phyloP scores from a whole-genome alignment of 1,140 invertebrate genomes.

The Neodiprion virginianus region DNA sequence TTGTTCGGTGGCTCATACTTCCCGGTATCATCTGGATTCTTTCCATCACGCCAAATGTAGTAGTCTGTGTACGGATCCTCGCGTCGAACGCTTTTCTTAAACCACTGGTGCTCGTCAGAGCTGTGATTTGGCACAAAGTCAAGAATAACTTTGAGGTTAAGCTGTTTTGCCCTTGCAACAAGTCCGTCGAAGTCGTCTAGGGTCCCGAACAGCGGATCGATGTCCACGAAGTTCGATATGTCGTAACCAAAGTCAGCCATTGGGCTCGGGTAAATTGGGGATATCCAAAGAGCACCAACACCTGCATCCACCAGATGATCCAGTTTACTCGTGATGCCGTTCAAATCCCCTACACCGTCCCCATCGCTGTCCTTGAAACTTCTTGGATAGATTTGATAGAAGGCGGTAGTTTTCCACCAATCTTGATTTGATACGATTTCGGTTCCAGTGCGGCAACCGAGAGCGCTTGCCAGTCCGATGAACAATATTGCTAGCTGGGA shows the following conservation, averaged over 20 bases:
- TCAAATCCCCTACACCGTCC: constrained; percentile 80
- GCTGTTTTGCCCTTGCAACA: constrained; percentile 50
- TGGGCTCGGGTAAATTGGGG: constrained; percentile 65
- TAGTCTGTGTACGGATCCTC: constrained; percentile 68
- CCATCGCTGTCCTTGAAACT: constrained; percentile 81
- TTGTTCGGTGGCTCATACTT: constrained; percentile 24
- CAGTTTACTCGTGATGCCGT: constrained; percentile 64
- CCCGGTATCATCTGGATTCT: constrained; percentile 30
- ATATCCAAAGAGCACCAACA: constrained; percentile 71
- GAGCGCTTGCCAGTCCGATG: neutral
- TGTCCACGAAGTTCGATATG: constrained; percentile 68
- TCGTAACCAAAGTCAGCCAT: constrained; percentile 73
- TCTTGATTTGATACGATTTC: constrained; percentile 33
- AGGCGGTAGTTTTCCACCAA: constrained; percentile 77
- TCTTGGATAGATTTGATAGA: constrained; percentile 83
- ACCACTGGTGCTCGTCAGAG: constrained; percentile 73
- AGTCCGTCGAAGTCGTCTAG: constrained; percentile 68
- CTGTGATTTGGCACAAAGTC: constrained; percentile 83
- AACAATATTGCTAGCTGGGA: neutral
- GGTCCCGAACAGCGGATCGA: constrained; percentile 68
- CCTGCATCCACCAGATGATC: constrained; percentile 71
- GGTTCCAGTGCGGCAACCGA: neutral
- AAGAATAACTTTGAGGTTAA: constrained; percentile 59
- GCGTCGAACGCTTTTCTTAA: constrained; percentile 66
- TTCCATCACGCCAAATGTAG: constrained; percentile 72